A percentile compares a stretch with the other conserved stretches of the same genome.
Conservation (phyloP, 1,140 invertebrate genomes). For the Augochlora pura region DNA sequence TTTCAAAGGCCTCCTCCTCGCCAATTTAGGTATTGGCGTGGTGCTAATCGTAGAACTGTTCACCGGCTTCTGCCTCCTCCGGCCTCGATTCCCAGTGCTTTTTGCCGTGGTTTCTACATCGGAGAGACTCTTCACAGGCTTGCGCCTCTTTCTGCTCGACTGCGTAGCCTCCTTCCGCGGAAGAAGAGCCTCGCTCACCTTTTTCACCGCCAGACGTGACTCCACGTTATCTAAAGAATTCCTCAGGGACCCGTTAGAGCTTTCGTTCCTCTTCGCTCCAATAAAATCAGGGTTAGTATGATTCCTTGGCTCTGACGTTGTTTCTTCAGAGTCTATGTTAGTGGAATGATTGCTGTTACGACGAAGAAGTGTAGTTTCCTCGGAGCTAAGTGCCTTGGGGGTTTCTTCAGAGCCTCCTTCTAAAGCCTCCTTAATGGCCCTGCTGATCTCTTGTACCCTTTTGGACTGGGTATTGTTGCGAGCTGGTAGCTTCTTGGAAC, state of each 20-base stretch:
- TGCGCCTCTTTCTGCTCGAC: not conserved
- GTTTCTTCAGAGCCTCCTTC: slow-evolving; percentile 24
- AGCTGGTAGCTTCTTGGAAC: not conserved
- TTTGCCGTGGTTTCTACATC: not conserved
- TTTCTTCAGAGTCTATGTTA: too few species aligned
- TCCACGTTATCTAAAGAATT: not conserved
- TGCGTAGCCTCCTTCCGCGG: not conserved
- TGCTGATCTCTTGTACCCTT: slow-evolving; percentile 33
- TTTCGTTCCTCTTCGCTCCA: not conserved
- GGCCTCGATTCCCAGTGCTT: not conserved
- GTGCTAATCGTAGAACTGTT: not conserved
- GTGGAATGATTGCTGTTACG: too few species aligned
- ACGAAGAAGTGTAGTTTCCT: too few species aligned
- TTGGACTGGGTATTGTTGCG: not conserved
- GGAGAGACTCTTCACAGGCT: slow-evolving; percentile 7
- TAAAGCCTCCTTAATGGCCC: slow-evolving; percentile 41
- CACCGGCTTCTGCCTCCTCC: slow-evolving; percentile 19
- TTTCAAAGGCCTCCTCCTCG: slow-evolving; percentile 4
- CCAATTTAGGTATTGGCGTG: not conserved
- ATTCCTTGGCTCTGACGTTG: too few species aligned
- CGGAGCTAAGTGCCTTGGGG: not conserved
- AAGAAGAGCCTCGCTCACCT: not conserved
- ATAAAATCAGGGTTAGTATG: too few species aligned
- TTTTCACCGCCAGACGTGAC: not conserved
- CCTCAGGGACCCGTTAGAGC: not conserved